Conservation (phyloP, 2,113 vertebrate genomes). For the Gallinago media region DNA sequence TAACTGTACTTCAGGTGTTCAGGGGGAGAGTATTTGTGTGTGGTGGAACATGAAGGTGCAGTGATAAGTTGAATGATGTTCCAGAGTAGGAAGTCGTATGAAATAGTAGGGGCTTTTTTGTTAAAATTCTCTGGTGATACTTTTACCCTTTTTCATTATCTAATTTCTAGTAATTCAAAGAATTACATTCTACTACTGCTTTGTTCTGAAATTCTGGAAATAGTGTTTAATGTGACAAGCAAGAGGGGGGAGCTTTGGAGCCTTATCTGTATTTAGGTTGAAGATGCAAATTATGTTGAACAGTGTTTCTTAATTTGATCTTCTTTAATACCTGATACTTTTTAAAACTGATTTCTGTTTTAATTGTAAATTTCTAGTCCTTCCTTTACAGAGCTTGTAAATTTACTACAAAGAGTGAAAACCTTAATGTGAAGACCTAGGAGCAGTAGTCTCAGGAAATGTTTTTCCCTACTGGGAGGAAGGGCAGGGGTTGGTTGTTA, state of each 20-base stretch:
- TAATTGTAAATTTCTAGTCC: neutral
- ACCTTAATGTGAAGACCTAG: neutral
- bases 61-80: neutral
- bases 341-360: neutral
- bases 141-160: neutral
- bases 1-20: neutral
- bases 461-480: neutral
- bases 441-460: neutral
- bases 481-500: neutral
- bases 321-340: neutral
- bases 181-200: neutral
- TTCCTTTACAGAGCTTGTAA: neutral
- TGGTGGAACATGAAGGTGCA: neutral
- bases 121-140: neutral
- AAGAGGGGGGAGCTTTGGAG: neutral
- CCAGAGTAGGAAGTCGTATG: neutral
- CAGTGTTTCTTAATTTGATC: neutral
- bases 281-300: neutral
- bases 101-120: neutral
- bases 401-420: neutral
- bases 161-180: neutral
- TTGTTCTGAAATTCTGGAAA: neutral
- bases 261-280: neutral
- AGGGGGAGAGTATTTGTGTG: neutral
- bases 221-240: neutral